Evolutionary conservation across 2,888 invertebrate species (phyloP), one percentile per base, ranked within the genome.

Genomic region (Gryllus longicercus): DNA sequence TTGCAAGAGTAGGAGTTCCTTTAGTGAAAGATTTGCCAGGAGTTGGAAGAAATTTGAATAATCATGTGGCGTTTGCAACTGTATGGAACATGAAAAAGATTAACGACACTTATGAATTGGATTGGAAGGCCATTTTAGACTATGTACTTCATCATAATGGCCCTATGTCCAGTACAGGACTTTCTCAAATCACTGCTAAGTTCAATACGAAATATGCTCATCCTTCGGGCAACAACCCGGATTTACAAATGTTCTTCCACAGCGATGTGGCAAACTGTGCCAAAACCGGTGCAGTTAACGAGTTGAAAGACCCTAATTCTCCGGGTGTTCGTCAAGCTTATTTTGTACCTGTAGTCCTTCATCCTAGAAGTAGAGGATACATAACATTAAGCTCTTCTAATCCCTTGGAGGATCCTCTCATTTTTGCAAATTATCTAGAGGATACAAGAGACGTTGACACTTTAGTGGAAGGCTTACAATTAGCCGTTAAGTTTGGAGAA

Each of bases 371-470:
- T 83, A 88, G 90, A 83, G 93, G 93, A 0, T 89, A 89, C 84
- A 83, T 93, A 3, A 89, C 90, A 11, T 88, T 96, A 76, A 90
- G 89, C 80, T 92, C 92, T 0, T 89, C 89, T 50, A 90, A 95
- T 86, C 95, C 95, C 0, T 85, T 90, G n/a, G 90, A 90, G 11
- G 89, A 92, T 76, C 95, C 96, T 0, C 82, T 91, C n/a, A 92
- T 96, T 86, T 90, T 92, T 83, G 93, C 93, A 0, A 95, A 95
- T 86, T 96, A 96, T 86, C 89, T 95, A 84, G 87, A 88, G 8
- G 90, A 92, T 74, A 90, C 91, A 0, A 88, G 91, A 83, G 95
- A 95, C 84, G 85, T 91, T 2, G 88, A 90, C 1, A 89, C 90
- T 3, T 85, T 93, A 14, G 89, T 92, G 0, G 92, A 92, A 79